phyloP scores from a whole-genome alignment of 2,797 vertebrate genomes.

The Coreius guichenoti region DNA sequence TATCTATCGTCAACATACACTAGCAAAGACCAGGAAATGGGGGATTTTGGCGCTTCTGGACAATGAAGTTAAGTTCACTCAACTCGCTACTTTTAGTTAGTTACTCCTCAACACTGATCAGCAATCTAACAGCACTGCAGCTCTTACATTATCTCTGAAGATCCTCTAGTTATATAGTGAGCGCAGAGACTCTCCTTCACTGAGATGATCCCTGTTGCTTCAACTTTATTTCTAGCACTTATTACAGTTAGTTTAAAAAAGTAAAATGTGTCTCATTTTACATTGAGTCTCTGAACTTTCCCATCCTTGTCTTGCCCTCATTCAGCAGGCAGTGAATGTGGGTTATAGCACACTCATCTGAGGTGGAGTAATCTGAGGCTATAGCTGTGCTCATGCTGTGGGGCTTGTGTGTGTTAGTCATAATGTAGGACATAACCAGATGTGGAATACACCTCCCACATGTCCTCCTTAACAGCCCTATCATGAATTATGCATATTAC shows the following conservation, averaged over 20 bases:
- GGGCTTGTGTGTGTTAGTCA: constrained; percentile 13
- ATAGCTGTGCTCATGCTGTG: constrained; percentile 18
- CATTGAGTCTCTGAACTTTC: constrained; percentile 3
- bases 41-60: not conserved
- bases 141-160: constrained; percentile 31
- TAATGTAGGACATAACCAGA: constrained; percentile 49
- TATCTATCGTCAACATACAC: not conserved
- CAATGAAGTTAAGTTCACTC: not conserved
- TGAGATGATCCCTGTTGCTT: not conserved
- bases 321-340: constrained; percentile 32
- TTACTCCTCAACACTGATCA: not conserved
- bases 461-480: constrained; percentile 21
- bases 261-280: constrained; percentile 4
- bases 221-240: constrained; percentile 9
- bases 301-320: not conserved
- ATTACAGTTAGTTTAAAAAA: constrained; percentile 24
- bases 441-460: constrained; percentile 37
- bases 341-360: constrained; percentile 17
- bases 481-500: constrained; percentile 49
- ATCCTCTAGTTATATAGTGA: constrained; percentile 14
- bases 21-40: not conserved
- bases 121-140: not conserved
- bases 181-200: not conserved
- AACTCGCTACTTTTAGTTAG: not conserved
- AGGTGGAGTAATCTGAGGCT: constrained; percentile 37